These are phyloP conservation scores for Manduca sexta DNA, from an alignment of 1,140 invertebrate genomes.

Conservation along the genomic window DNA sequence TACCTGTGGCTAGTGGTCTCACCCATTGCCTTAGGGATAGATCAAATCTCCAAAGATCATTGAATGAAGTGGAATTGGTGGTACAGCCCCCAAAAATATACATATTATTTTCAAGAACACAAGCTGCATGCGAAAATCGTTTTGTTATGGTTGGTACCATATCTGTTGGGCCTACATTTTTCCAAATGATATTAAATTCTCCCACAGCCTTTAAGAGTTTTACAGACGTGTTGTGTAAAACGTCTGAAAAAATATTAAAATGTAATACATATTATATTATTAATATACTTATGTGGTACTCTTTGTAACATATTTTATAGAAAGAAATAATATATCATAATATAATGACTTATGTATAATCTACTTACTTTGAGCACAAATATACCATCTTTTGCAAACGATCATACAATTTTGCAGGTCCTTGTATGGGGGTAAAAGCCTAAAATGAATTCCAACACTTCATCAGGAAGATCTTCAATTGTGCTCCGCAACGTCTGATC, in stretches of 20 bases:
- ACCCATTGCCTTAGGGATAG: slow-evolving; percentile 88
- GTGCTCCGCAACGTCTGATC: slow-evolving; percentile 52
- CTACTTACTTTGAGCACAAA: slow-evolving; percentile 84
- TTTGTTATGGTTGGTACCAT: slow-evolving; percentile 84
- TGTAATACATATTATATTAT: background rate
- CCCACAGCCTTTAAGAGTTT: slow-evolving; percentile 80
- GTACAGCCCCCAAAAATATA: slow-evolving; percentile 98
- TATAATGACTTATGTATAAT: background rate
- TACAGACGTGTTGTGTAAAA: slow-evolving; percentile 78
- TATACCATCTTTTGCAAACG: slow-evolving; percentile 90
- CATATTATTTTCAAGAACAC: slow-evolving; percentile 88
- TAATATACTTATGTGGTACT: too few species aligned
- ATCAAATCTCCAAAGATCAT: slow-evolving; percentile 97
- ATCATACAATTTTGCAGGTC: slow-evolving; percentile 89
- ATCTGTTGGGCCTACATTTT: slow-evolving; percentile 71
- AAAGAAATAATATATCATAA: too few species aligned
- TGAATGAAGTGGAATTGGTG: slow-evolving; percentile 95
- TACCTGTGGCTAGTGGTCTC: slow-evolving; percentile 85
- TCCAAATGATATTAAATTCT: slow-evolving; percentile 81
- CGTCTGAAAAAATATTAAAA: slow-evolving; percentile 75
- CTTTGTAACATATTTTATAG: too few species aligned
- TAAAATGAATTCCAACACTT: slow-evolving; percentile 94
- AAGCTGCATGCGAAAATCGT: slow-evolving; percentile 93
- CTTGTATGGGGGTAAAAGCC: slow-evolving; percentile 91
- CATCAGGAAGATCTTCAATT: slow-evolving; percentile 87